Percentiles rank a stretch among this genome's conserved stretches.
Evolutionary conservation across 2,888 invertebrate genomes (phyloP).

Genomic region (Zonitis immaculata): DNA sequence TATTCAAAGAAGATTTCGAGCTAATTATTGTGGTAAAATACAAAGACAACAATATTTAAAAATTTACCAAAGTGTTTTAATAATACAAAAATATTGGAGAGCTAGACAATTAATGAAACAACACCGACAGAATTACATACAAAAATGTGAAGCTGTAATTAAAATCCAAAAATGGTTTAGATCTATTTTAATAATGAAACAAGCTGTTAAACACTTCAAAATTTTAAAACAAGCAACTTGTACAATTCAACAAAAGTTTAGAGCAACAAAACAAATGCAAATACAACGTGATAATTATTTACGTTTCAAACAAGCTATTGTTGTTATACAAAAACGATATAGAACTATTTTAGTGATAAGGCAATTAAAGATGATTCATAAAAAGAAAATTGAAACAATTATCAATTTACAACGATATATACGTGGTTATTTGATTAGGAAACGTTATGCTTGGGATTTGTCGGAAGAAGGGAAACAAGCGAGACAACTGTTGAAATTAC

Average conservation of each 20-base stretch:
- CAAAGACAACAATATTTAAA: constrained; percentile 42
- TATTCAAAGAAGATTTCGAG: constrained; percentile 51
- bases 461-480: constrained; percentile 37
- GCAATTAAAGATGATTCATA: constrained; percentile 26
- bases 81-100: constrained; percentile 42
- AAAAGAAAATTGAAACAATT: constrained; percentile 43
- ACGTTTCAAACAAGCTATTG: constrained; percentile 41
- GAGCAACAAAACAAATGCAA: constrained; percentile 32
- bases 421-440: constrained; percentile 31
- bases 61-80: constrained; percentile 38
- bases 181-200: constrained; percentile 37
- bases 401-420: constrained; percentile 46
- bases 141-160: constrained; percentile 7
- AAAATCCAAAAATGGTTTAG: constrained; percentile 40
- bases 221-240: constrained; percentile 12
- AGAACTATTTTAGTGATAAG: constrained; percentile 36
- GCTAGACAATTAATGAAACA: constrained; percentile 33
- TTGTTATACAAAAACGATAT: constrained; percentile 40
- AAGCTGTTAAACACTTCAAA: constrained; percentile 23
- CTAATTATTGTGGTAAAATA: constrained; percentile 39
- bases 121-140: constrained; percentile 42
- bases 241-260: constrained; percentile 29
- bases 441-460: constrained; percentile 31
- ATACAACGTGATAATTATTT: constrained; percentile 40
- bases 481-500: constrained; percentile 46